Evolutionary conservation across 2,113 vertebrate species (phyloP).

Genomic region (Pithys albifrons): DNA sequence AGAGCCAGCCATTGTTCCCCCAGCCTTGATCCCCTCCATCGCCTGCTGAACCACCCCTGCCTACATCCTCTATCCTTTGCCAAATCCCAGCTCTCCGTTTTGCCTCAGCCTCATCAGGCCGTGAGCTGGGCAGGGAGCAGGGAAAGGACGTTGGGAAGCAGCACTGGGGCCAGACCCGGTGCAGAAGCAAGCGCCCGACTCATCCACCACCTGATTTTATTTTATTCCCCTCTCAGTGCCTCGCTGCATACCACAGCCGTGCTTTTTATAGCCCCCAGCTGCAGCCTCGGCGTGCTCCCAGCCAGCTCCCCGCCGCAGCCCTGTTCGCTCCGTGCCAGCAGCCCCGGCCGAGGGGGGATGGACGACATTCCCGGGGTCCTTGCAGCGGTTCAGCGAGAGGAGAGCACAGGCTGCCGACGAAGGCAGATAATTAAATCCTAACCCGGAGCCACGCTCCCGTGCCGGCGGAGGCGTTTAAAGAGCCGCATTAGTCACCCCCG

Average conservation of each 20-base stretch:
- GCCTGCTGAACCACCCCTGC: background rate
- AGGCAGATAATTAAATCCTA: slow-evolving; percentile 34
- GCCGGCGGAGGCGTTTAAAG: background rate
- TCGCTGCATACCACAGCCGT: slow-evolving; percentile 39
- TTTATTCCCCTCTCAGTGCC: slow-evolving; percentile 35
- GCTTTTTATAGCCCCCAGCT: slow-evolving; percentile 67
- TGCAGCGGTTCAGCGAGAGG: background rate
- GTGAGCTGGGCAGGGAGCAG: background rate
- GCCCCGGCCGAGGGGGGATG: background rate
- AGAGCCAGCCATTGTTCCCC: background rate
- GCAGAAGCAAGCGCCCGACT: background rate
- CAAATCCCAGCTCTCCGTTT: background rate
- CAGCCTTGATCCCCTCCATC: background rate
- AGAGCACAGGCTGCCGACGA: background rate
- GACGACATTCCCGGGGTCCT: slow-evolving; percentile 6
- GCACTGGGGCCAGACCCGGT: background rate
- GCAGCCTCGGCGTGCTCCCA: slow-evolving; percentile 34
- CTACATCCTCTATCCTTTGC: background rate
- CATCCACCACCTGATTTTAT: slow-evolving; percentile 41
- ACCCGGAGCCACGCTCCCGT: slow-evolving; percentile 24
- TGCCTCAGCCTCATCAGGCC: background rate
- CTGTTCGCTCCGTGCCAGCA: slow-evolving; percentile 7
- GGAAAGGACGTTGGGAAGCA: background rate
- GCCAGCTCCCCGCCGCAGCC: slow-evolving; percentile 4
- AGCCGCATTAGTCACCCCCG: background rate